Percentiles rank a stretch among this genome's conserved stretches.
These are phyloP conservation scores for Acanthosoma haemorrhoidale DNA, from an alignment of 2,888 invertebrate species.

Conservation along the genomic window DNA sequence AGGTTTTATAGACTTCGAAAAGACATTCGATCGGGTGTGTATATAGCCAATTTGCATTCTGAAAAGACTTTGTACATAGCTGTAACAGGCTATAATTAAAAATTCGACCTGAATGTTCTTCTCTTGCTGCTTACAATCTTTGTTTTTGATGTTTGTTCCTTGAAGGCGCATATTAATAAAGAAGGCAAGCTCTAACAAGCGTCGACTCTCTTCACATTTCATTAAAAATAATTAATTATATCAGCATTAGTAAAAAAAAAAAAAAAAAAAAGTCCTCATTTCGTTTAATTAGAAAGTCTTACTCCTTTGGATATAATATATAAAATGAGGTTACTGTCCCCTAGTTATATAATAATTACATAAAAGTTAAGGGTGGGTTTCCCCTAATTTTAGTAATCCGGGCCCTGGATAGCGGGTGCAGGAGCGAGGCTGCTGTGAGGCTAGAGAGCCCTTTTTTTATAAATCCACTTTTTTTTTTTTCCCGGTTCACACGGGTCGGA, in stretches of 20 bases:
- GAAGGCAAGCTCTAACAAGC: no score
- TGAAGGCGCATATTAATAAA: no score
- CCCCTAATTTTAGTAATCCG: constrained; percentile 18
- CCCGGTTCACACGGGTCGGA: constrained; percentile 16
- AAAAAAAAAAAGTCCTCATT: no score
- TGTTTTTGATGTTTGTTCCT: no score
- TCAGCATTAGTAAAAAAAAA: background rate
- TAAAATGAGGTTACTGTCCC: background rate
- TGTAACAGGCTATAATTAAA: no score
- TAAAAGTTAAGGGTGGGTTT: constrained; percentile 14
- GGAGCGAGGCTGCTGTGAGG: background rate
- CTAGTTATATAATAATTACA: constrained; percentile 29
- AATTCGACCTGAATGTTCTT: no score
- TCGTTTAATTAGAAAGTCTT: background rate
- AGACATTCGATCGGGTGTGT: no score
- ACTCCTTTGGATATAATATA: background rate
- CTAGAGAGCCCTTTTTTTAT: constrained; percentile 8
- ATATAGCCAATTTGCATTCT: no score
- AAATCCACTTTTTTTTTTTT: background rate
- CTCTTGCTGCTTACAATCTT: no score
- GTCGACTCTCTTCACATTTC: background rate
- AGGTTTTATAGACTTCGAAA: no score
- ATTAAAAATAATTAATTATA: constrained; percentile 11
- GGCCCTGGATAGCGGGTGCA: background rate
- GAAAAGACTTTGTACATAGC: no score